Base-by-base conservation (phyloP, 1,140 invertebrate species). In the Orchestia grillus region DNA sequence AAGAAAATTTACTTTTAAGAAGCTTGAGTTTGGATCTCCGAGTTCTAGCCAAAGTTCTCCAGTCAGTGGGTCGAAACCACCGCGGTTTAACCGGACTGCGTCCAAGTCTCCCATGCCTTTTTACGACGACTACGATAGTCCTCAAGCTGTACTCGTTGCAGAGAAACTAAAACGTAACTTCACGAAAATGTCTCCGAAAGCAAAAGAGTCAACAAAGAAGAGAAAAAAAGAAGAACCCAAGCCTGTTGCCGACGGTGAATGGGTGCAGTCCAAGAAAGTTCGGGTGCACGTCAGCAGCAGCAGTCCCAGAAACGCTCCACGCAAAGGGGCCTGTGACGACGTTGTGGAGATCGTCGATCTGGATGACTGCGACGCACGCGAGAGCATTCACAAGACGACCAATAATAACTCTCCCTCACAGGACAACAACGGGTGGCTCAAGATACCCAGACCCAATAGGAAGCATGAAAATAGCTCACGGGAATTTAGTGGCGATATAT, bases 1-100 rank as follows among this genome's bases (percentile, higher is more conserved):
- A 47, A 11, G 36, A 23, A 94, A 94, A n/a, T 94, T 94, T 40
- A 94, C 92, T 44, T 94, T 94, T 40, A 94, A 47, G 44, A 94
- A 94, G 40, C 44, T 44, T 3, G 43, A 92, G 23, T 45, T 44
- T 45, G 44, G 47, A 8, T 44, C 43, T 90, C 88, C 88, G 15
- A 44, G 88, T 90, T 8, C n/a, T 8, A 90, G 41, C 36, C 3
- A 28, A 0, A 11, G 41, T 90, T 90, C 88, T 11, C 88, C 88
- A 19, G 43, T 36, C 15, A 77, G 41, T 41, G 88, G 88, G 42
- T 3, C 11, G 88, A 90, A 90, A 44, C n/a, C 45, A 45, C 41
- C 41, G 43, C 43, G 92, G 43, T 94, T 47, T 40, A 94, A 94
- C 23, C 92, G 92, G 8, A 40, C 44, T 77, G 28, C 28, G 1